phyloP scores from a whole-genome alignment of 2,797 vertebrate genomes.

The Melopsittacus undulatus region DNA sequence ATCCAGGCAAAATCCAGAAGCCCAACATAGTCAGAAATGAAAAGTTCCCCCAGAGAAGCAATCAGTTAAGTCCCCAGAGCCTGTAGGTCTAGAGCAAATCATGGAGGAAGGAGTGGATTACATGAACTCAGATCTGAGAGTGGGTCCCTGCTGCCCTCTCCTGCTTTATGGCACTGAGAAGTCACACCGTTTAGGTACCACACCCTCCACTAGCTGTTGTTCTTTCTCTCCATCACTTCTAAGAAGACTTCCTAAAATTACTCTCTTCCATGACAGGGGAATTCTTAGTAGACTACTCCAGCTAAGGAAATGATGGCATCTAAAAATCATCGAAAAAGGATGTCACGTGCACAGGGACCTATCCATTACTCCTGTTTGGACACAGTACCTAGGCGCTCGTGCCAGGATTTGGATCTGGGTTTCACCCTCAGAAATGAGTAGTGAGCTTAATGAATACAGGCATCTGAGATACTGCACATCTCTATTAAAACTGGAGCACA shows the following conservation, averaged over 20 bases:
- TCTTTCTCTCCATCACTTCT: not conserved
- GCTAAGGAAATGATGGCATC: not conserved
- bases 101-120: not conserved
- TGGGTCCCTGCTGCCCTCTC: not conserved
- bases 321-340: not conserved
- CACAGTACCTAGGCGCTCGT: not conserved
- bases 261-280: not conserved
- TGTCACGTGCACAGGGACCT: not conserved
- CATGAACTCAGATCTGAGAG: not conserved
- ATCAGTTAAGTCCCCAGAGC: not conserved
- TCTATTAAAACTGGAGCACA: slow-evolving; percentile 18
- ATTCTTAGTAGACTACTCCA: not conserved
- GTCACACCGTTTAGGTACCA: not conserved
- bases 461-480: not conserved
- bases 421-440: not conserved
- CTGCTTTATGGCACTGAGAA: not conserved
- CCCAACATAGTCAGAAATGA: not conserved
- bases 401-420: not conserved
- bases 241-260: not conserved
- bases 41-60: not conserved
- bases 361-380: not conserved
- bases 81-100: not conserved
- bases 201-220: not conserved
- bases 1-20: not conserved
- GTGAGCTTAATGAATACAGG: not conserved